phyloP scores from a whole-genome alignment of 2,888 invertebrate species.

The Tenthredo livida region DNA sequence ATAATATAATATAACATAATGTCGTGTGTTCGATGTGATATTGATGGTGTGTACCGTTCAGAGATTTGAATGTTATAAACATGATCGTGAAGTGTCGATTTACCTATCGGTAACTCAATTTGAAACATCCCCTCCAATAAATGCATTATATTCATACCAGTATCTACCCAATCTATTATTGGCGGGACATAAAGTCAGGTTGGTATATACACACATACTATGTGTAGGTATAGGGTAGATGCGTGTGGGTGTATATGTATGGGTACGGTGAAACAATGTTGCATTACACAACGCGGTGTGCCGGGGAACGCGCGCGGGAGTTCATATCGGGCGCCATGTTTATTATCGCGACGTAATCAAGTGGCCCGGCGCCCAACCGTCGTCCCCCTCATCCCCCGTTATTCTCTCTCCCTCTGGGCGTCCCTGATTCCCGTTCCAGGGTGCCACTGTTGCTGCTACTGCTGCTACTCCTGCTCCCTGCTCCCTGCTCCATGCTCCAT shows the following conservation, averaged over 20 bases:
- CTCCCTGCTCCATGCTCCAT: neutral
- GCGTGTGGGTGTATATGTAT: slow-evolving; percentile 43
- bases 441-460: slow-evolving; percentile 63
- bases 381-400: slow-evolving; percentile 58
- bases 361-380: slow-evolving; percentile 67
- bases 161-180: slow-evolving; percentile 72
- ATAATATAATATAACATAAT: neutral
- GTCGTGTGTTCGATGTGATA: neutral
- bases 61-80: slow-evolving; percentile 48
- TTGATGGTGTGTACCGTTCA: neutral
- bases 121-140: slow-evolving; percentile 67
- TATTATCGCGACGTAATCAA: slow-evolving; percentile 76
- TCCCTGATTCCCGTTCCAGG: slow-evolving; percentile 70
- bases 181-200: slow-evolving; percentile 62
- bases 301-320: slow-evolving; percentile 59
- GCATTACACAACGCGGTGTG: slow-evolving; percentile 51
- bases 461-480: slow-evolving; percentile 32
- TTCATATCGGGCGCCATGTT: slow-evolving; percentile 76
- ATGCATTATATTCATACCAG: slow-evolving; percentile 73
- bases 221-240: slow-evolving; percentile 41
- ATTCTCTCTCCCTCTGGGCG: slow-evolving; percentile 55
- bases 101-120: slow-evolving; percentile 55
- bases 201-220: slow-evolving; percentile 51
- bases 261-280: slow-evolving; percentile 57
- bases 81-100: slow-evolving; percentile 47